Evolutionary conservation across 2,888 invertebrate genomes (phyloP), one percentile per base, ranked within the genome.

Genomic region (Andricus curvator): DNA sequence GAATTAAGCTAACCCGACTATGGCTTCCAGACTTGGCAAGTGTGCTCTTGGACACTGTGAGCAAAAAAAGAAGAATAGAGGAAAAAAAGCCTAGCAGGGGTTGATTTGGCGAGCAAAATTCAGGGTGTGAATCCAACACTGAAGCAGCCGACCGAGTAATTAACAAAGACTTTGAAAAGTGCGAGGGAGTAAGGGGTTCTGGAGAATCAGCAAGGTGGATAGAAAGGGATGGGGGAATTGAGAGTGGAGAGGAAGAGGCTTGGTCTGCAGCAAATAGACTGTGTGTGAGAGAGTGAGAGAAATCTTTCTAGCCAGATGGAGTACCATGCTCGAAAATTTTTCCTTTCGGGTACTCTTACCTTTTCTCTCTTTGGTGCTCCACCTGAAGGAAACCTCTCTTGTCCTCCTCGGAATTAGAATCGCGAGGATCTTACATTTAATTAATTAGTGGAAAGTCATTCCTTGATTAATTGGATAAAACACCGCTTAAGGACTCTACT

Each of bases 61-160:
- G 29, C 29, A 64, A 60, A 62, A 25, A 29, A 64, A 29, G 64
- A 13, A 17, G 64, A 64, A 64, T 15, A 48, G 15, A 29, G 29
- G 29, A 70, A 70, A 74, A 37, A 56, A 60, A 37, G 13, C 2
- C 0, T 33, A n/a, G 74, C 25, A 44, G 25, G 17, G 68, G 56
- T 74, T 60, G n/a, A 74, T 83, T 64, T 60, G 62, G 74, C 20
- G n/a, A 76, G 80, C 64, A 78, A 81, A 84, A 87, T 88, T 87
- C 81, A 81, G 83, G 80, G 82, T 85, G 87, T 83, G 84, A 88
- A 88, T 88, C 86, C 86, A 85, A 84, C 85, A 84, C 85, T 79
- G 84, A 84, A 81, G 85, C 86, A 87, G 85, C 82, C 86, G 86
- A 85, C 85, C 88, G 86, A 86, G 86, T 88, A 89, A 89, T 89